Base-by-base conservation (phyloP, 2,113 vertebrate genomes). In the Urocitellus parryii region DNA sequence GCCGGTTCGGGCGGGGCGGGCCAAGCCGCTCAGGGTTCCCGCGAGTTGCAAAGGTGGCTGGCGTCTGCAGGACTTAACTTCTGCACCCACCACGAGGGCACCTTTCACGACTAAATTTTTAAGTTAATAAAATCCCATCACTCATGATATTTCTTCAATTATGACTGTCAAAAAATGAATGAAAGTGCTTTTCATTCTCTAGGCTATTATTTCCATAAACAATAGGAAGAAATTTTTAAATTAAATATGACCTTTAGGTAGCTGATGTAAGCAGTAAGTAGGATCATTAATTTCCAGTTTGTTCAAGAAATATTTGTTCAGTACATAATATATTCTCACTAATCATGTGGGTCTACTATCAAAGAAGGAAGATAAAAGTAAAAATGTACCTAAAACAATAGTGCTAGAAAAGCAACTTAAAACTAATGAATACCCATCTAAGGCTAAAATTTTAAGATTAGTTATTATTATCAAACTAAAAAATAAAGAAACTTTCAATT, bases 221-320 rank as follows among this genome's bases (percentile, higher is more conserved):
- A 77, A 48, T 39, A 80, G 24, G 8, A 76, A 78, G 2, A 74
- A 42, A 67, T 70, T 88, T 91, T 32, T 91, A 67, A 78, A 61
- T 29, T 81, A 84, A 84, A 32, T 83, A 4, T 51, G 42, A 67
- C 5, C 3, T 81, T 94, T 51, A 80, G 48, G 27, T 77, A 53
- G 34, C 34, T 17, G 9, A 78, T 78, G 1, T 37, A 74, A 96
- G 74, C 29, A 17, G 20, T 48, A 84, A 77, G 32, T 48, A 58
- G 29, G 13, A 84, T 51, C n/a, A 91, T 45, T 86, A 20, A 80
- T 80, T 94, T 93, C 24, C 48, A 84, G 22, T 79, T 87, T 88
- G 6, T 61, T 91, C 5, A 73, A 45, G 29, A 84, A 91, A 65
- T 89, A 68, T 93, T 93, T 97, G 22, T 88, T 61, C 25, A 84